Percentiles rank a stretch among this genome's conserved stretches.
phyloP scores from a whole-genome alignment of 1,140 invertebrate species.

The Nasonia vitripennis region DNA sequence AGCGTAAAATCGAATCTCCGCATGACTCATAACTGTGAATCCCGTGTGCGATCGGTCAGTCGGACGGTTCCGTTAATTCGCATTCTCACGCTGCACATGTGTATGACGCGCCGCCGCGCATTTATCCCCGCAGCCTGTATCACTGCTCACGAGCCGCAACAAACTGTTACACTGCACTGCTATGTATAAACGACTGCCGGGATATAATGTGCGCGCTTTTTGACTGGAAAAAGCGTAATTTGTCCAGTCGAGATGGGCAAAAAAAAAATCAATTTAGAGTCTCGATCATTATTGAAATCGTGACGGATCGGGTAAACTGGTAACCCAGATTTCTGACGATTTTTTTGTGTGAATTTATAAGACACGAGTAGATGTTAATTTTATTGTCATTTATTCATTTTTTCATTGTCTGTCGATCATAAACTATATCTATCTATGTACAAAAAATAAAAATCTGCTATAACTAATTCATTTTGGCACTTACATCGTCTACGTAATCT shows the following conservation, averaged over 20 bases:
- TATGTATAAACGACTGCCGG: too few species aligned
- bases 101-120: too few species aligned
- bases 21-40: constrained; percentile 34
- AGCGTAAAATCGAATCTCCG: constrained; percentile 8
- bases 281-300: background rate
- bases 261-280: background rate
- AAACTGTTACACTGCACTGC: too few species aligned
- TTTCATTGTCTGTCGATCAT: too few species aligned
- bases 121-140: background rate
- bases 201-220: background rate
- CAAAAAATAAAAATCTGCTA: too few species aligned
- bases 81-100: constrained; percentile 12
- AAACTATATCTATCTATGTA: too few species aligned
- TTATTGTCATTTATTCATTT: too few species aligned
- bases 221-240: background rate
- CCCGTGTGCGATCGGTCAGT: background rate
- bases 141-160: background rate
- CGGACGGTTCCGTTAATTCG: constrained; percentile 2
- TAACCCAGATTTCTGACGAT: background rate
- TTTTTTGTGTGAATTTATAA: background rate
- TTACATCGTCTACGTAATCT: too few species aligned
- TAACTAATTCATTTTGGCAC: too few species aligned
- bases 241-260: background rate
- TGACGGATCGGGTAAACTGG: background rate
- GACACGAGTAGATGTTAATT: too few species aligned